phyloP scores from a whole-genome alignment of 2,888 invertebrate genomes.

The Melangyna quadrimaculata region DNA sequence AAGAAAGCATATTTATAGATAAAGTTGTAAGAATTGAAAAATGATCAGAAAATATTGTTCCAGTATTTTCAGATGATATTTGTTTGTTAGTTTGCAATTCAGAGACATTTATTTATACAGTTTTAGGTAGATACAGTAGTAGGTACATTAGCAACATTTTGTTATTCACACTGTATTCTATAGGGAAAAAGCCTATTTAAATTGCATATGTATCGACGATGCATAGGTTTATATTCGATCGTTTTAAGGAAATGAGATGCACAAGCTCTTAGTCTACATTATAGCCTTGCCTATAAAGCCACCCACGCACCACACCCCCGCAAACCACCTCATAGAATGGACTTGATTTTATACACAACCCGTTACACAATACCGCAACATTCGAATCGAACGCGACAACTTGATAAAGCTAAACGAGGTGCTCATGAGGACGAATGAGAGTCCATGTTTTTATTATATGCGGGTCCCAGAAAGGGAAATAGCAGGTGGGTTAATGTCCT shows the following conservation, averaged over 20 bases:
- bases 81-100: too few relatives aligned
- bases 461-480: not conserved
- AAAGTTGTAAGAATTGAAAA: too few relatives aligned
- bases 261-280: not conserved
- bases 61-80: too few relatives aligned
- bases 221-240: not conserved
- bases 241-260: conserved; percentile 24
- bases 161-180: not conserved
- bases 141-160: not conserved
- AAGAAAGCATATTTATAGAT: too few relatives aligned
- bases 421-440: conserved; percentile 63
- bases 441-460: conserved; percentile 13
- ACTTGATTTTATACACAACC: conserved; percentile 47
- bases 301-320: not conserved
- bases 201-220: not conserved
- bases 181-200: not conserved
- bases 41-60: too few relatives aligned
- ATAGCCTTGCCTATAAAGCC: not conserved
- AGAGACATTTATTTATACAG: too few relatives aligned
- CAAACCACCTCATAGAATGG: not conserved
- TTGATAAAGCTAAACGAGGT: conserved; percentile 62
- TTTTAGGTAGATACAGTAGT: too few relatives aligned
- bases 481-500: conserved; percentile 45
- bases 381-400: conserved; percentile 63
- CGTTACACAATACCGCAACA: conserved; percentile 68